These are phyloP conservation scores for Platorchestia sp. DNA, from an alignment of 1,140 invertebrate genomes.

Conservation along the genomic window DNA sequence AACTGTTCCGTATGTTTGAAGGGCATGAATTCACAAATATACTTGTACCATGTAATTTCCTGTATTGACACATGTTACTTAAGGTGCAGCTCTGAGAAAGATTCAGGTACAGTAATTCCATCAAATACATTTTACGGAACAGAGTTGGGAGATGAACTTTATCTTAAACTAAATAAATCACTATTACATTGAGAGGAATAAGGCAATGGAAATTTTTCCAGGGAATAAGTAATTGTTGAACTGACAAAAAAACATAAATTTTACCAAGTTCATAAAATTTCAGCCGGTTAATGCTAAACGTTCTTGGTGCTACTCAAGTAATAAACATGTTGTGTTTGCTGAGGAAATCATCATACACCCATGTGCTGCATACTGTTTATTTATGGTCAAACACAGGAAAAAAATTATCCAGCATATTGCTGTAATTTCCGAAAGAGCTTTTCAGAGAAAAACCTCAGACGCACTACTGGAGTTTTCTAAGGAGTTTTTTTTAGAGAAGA, in stretches of 20 bases:
- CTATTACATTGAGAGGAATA: not conserved
- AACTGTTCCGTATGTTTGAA: no score
- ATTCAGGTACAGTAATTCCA: not conserved
- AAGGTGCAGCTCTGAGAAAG: not conserved
- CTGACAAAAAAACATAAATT: no score
- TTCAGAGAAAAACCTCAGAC: not conserved
- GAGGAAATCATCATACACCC: not conserved
- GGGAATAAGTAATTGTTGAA: no score
- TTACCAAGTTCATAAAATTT: not conserved
- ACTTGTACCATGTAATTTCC: no score
- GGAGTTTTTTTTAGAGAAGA: not conserved
- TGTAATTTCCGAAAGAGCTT: no score
- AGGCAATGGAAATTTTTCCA: not conserved
- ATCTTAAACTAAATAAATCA: not conserved
- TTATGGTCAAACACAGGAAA: not conserved
- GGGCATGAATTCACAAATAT: not conserved
- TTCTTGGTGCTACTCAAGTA: not conserved
- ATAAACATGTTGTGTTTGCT: not conserved
- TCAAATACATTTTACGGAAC: not conserved
- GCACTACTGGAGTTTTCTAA: not conserved
- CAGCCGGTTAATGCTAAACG: not conserved
- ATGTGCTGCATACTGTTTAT: not conserved
- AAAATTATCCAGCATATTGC: no score
- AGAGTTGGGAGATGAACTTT: not conserved
- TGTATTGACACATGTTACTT: no score